Base-by-base conservation (phyloP, 2,797 vertebrate species). In the Mus caroli region DNA sequence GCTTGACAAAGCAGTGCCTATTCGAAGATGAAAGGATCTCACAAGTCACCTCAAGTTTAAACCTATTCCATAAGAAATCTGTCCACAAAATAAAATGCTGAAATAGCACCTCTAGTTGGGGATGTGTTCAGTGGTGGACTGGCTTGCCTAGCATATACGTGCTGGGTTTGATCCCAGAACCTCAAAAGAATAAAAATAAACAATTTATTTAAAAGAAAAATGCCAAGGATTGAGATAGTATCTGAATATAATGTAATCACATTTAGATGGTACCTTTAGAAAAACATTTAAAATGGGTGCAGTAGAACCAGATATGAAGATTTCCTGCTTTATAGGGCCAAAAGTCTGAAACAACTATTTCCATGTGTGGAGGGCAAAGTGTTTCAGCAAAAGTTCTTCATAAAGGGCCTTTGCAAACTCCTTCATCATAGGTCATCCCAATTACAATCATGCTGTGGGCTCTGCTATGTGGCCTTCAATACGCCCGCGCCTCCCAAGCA, bases 291-390 rank as follows among this genome's bases (percentile, higher is more conserved):
- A 77, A 95, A 82, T 10, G 58, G 54, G 96, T 60, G 34, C 28
- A 31, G 83, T 94, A 92, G n/a, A 17, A 82, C 85, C 1, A 88
- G 7, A 90, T 60, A 69, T 0, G 11, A 31, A 75, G 14, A 79
- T n/a, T 71, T 62, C 26, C 84, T 12, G 83, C 79, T 91, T 37
- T 89, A 64, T 84, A 64, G 43, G 80, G 77, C 50, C 94, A 90
- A 96, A 85, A 10, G 86, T 86, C 58, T 92, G 34, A 95, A 92
- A 96, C 22, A 93, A 92, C 14, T 79, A 64, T 92, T 91, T 96
- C 79, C 78, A 24, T 69, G 60, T 87, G 87, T 86, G 34, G 50
- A 96, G 92, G 22, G 77, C 54, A 92, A 93, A 82, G 14, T 11
- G 82, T 93, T 95, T 73, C 95, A 96, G 54, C 84, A 84, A 24